phyloP scores from a whole-genome alignment of 1,140 invertebrate genomes.

The Aculops lycopersici region DNA sequence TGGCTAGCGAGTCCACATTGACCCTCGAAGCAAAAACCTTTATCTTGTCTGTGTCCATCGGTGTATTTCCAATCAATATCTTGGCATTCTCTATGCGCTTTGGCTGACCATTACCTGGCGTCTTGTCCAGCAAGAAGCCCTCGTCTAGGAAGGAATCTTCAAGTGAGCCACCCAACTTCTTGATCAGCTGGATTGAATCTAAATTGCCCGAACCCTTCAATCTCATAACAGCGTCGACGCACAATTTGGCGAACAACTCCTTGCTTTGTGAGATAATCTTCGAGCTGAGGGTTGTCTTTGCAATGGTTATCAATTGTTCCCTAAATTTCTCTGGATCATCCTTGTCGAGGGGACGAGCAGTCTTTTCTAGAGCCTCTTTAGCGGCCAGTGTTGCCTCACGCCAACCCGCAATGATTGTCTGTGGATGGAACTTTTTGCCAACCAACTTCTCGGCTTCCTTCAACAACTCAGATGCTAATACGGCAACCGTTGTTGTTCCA shows the following conservation, averaged over 20 bases:
- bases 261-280: slow-evolving; percentile 94
- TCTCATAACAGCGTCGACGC: slow-evolving; percentile 72
- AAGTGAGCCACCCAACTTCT: slow-evolving; percentile 64
- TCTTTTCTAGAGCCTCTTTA: slow-evolving; percentile 35
- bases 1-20: slow-evolving; percentile 82
- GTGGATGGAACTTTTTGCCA: slow-evolving; percentile 79
- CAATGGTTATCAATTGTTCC: slow-evolving; percentile 78
- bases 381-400: slow-evolving; percentile 50
- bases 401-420: slow-evolving; percentile 88
- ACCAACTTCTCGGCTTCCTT: slow-evolving; percentile 79
- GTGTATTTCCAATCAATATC: slow-evolving; percentile 96
- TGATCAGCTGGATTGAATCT: slow-evolving; percentile 87
- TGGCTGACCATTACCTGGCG: slow-evolving; percentile 59
- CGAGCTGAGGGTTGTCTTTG: slow-evolving; percentile 79
- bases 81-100: slow-evolving; percentile 62
- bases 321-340: slow-evolving; percentile 39
- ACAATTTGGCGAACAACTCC: slow-evolving; percentile 74
- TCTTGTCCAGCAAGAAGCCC: slow-evolving; percentile 90
- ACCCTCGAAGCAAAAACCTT: slow-evolving; percentile 96
- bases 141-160: slow-evolving; percentile 89
- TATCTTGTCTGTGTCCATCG: slow-evolving; percentile 99
- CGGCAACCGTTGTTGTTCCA: slow-evolving; percentile 93
- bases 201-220: slow-evolving; percentile 80
- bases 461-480: slow-evolving; percentile 72
- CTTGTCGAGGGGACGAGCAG: slow-evolving; percentile 28